Conservation (phyloP, 2,113 vertebrate genomes). For the Aegithalos caudatus region DNA sequence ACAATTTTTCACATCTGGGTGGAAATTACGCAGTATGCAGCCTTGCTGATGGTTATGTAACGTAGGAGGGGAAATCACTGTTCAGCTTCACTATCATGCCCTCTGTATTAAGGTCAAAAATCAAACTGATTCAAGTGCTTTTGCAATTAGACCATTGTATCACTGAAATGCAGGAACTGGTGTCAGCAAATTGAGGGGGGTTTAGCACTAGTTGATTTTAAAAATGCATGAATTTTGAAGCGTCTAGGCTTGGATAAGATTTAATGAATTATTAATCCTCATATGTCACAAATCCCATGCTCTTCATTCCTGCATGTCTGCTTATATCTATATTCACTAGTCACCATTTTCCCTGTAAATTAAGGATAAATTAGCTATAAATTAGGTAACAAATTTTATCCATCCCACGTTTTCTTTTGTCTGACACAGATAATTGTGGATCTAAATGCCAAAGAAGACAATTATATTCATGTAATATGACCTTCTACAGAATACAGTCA, state of each 20-base stretch:
- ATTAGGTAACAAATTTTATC: constrained; percentile 20
- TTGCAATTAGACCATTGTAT: not conserved
- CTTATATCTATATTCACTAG: not conserved
- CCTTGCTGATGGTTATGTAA: not conserved
- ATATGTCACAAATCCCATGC: constrained; percentile 25
- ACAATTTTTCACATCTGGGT: not conserved
- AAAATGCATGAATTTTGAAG: constrained; percentile 44
- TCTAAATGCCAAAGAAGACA: constrained; percentile 19
- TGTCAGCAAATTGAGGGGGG: not conserved
- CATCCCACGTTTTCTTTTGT: constrained; percentile 5
- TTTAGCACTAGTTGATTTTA: not conserved
- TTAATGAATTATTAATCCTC: constrained; percentile 57
- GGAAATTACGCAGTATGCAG: not conserved
- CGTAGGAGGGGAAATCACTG: not conserved
- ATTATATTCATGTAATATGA: constrained; percentile 35
- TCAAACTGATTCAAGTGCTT: constrained; percentile 1
- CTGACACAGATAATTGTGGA: not conserved
- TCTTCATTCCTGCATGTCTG: not conserved
- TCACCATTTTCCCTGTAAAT: constrained; percentile 3
- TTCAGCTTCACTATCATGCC: not conserved
- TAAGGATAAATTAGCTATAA: constrained; percentile 22
- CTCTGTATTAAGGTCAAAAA: not conserved
- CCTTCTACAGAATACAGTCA: constrained; percentile 14
- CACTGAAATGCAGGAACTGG: not conserved
- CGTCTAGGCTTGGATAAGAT: not conserved